Evolutionary conservation across 1,140 invertebrate genomes (phyloP).

Genomic region (Rhagoletis pomonella): DNA sequence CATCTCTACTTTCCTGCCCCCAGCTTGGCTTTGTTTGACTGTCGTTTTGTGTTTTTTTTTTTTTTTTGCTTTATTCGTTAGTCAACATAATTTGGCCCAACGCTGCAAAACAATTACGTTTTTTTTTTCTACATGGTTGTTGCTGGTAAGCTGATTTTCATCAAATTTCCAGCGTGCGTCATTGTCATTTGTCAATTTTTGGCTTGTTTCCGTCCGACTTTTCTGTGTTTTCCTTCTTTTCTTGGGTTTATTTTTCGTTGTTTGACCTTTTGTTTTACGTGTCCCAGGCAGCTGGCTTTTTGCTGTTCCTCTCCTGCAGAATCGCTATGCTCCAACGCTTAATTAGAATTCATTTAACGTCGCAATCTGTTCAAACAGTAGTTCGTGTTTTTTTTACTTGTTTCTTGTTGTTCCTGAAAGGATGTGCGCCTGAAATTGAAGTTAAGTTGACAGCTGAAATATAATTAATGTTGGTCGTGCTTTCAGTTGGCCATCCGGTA

Average conservation of each 20-base stretch:
- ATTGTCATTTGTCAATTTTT: conserved; percentile 53
- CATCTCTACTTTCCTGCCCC: background rate
- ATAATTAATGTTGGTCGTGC: conserved; percentile 14
- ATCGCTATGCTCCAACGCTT: background rate
- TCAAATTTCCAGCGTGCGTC: conserved; percentile 37
- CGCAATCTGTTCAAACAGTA: background rate
- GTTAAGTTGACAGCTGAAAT: conserved; percentile 48
- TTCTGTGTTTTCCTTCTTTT: background rate
- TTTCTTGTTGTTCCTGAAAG: background rate
- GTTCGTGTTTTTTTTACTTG: background rate
- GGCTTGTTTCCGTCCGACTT: conserved; percentile 11
- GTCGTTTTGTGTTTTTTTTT: background rate
- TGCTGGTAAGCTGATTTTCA: conserved; percentile 3
- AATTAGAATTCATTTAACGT: conserved; percentile 39
- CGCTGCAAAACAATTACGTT: too few relatives aligned
- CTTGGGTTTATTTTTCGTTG: background rate
- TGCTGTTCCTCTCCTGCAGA: background rate
- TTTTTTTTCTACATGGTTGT: background rate
- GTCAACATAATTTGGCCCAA: background rate
- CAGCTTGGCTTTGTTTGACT: background rate
- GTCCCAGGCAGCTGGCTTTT: background rate
- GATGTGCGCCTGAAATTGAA: conserved; percentile 20
- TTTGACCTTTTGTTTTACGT: background rate
- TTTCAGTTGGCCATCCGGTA: background rate
- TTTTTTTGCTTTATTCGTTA: background rate